phyloP scores from a whole-genome alignment of 1,140 invertebrate genomes.

The Calliopsis andreniformis region DNA sequence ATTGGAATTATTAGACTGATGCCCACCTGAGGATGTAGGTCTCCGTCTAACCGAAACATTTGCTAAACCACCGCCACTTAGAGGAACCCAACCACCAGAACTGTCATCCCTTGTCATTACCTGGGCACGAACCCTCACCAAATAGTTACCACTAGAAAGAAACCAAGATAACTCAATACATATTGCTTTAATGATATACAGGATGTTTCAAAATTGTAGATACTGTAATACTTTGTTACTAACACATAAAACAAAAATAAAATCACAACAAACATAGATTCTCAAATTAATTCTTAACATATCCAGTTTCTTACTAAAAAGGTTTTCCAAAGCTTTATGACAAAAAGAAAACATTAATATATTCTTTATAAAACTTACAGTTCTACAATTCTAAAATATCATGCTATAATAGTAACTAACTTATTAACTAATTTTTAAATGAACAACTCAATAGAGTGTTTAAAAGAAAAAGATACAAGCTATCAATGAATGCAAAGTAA shows the following conservation, averaged over 20 bases:
- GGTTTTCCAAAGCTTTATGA: too few relatives aligned
- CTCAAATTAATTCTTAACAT: too few relatives aligned
- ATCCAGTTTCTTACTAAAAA: too few relatives aligned
- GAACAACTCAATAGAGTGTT: not conserved
- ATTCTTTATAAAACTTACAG: too few relatives aligned
- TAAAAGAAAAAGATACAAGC: not conserved
- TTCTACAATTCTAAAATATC: too few relatives aligned
- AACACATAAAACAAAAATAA: too few relatives aligned
- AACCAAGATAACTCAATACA: slow-evolving; percentile 31
- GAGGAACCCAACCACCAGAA: slow-evolving; percentile 96
- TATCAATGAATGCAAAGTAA: not conserved
- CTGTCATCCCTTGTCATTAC: slow-evolving; percentile 99
- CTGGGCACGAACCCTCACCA: slow-evolving; percentile 98
- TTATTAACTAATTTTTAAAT: not conserved
- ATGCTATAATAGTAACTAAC: not conserved
- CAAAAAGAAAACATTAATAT: too few relatives aligned
- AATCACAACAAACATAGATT: too few relatives aligned
- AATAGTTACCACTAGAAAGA: slow-evolving; percentile 90
- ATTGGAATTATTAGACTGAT: slow-evolving; percentile 66
- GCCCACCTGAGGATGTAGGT: slow-evolving; percentile 73
- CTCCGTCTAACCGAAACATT: slow-evolving; percentile 93
- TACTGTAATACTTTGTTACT: too few relatives aligned
- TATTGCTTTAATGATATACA: not conserved
- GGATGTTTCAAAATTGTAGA: too few relatives aligned
- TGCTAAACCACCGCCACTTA: slow-evolving; percentile 95